Conservation (phyloP, 2,797 vertebrate genomes). For the Hypotaenidia philippensis region DNA sequence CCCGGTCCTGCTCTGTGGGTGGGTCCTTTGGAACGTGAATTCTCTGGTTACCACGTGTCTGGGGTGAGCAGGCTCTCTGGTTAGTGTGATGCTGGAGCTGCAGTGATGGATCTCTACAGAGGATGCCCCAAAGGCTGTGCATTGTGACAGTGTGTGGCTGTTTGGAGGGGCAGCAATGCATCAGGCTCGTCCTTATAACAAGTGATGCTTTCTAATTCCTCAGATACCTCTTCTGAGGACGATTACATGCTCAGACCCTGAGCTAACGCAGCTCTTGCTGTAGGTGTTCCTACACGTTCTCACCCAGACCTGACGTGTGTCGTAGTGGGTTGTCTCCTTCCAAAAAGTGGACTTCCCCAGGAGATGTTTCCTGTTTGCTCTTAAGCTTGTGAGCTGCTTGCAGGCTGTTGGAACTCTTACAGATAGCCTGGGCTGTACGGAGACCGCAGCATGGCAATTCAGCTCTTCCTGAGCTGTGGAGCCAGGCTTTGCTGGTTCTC, state of each 20-base stretch:
- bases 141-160: fast-evolving
- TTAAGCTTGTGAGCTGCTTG: background rate
- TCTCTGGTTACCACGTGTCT: background rate
- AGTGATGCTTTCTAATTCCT: background rate
- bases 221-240: background rate
- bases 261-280: background rate
- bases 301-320: background rate
- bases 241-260: fast-evolving
- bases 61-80: background rate
- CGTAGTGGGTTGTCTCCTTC: constrained; percentile 20
- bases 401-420: background rate
- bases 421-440: background rate
- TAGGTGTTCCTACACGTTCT: constrained; percentile 15
- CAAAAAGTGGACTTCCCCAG: background rate
- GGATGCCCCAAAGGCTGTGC: background rate
- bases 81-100: background rate
- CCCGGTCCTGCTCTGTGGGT: background rate
- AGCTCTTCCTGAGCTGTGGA: background rate
- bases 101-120: background rate
- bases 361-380: constrained; percentile 52
- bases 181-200: background rate
- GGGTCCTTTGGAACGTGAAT: background rate
- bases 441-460: background rate
- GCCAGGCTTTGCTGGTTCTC: background rate
- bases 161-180: background rate